Evolutionary conservation across 2,797 vertebrate genomes (phyloP).

Genomic region (Tiaroga cobitis): DNA sequence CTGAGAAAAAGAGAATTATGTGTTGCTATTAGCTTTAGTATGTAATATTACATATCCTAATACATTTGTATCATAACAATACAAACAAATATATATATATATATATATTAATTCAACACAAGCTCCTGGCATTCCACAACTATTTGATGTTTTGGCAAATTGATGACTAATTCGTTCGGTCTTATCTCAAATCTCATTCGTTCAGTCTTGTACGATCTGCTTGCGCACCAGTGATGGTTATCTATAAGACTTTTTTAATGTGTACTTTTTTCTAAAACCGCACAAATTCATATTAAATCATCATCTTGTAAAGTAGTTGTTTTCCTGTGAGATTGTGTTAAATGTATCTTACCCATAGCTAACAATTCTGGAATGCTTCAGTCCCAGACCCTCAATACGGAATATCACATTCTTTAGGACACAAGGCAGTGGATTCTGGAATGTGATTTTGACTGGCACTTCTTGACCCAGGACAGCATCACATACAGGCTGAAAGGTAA

Average conservation of each 20-base stretch:
- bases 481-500: constrained; percentile 70
- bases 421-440: constrained; percentile 85
- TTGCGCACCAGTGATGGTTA: neutral
- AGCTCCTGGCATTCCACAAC: neutral
- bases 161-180: neutral
- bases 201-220: too few species aligned
- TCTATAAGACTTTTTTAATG: too few species aligned
- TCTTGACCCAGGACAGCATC: constrained; percentile 77
- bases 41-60: neutral
- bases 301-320: neutral
- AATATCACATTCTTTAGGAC: constrained; percentile 80
- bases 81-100: too few species aligned
- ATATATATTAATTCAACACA: neutral
- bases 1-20: constrained; percentile 61
- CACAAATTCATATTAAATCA: neutral
- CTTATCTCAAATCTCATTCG: too few species aligned
- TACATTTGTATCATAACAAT: neutral
- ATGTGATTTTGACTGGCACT: constrained; percentile 85
- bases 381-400: constrained; percentile 87
- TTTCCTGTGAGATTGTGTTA: neutral
- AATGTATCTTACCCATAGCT: constrained; percentile 78
- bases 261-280: neutral
- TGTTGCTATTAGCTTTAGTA: too few species aligned
- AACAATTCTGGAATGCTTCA: constrained; percentile 83
- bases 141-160: neutral